Evolutionary conservation across 2,888 invertebrate species (phyloP).

Genomic region (Drosophila atroscutellata): DNA sequence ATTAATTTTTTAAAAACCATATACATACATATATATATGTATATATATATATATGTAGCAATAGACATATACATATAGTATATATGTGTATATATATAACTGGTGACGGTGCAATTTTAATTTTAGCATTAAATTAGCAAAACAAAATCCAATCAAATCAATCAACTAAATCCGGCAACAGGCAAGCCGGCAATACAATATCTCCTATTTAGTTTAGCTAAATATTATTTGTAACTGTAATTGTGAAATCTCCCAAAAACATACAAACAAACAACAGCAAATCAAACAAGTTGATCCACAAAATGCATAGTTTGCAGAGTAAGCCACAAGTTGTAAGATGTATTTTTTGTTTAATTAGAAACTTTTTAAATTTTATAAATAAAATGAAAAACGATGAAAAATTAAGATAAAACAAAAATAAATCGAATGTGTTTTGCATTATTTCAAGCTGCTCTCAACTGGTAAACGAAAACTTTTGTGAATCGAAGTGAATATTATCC

Average conservation of each 20-base stretch:
- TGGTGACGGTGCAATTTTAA: slow-evolving; percentile 82
- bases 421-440: background rate
- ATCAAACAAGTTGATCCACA: slow-evolving; percentile 25
- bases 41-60: slow-evolving; percentile 56
- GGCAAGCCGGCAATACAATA: slow-evolving; percentile 47
- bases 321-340: slow-evolving; percentile 60
- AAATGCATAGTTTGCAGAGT: slow-evolving; percentile 38
- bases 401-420: slow-evolving; percentile 29
- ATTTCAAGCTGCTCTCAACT: background rate
- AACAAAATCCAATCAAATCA: slow-evolving; percentile 53
- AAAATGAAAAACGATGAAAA: slow-evolving; percentile 55
- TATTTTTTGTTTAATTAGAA: slow-evolving; percentile 72
- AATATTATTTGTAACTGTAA: slow-evolving; percentile 64
- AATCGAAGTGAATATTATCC: background rate
- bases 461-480: background rate
- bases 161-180: slow-evolving; percentile 17
- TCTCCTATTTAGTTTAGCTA: slow-evolving; percentile 64
- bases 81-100: slow-evolving; percentile 59
- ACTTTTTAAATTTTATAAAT: slow-evolving; percentile 79
- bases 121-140: slow-evolving; percentile 68
- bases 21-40: slow-evolving; percentile 55
- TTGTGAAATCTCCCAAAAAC: slow-evolving; percentile 54
- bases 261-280: slow-evolving; percentile 16
- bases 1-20: slow-evolving; percentile 71
- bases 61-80: slow-evolving; percentile 32